Base-by-base conservation (phyloP, 2,113 vertebrate species). In the Pedionomus torquatus region DNA sequence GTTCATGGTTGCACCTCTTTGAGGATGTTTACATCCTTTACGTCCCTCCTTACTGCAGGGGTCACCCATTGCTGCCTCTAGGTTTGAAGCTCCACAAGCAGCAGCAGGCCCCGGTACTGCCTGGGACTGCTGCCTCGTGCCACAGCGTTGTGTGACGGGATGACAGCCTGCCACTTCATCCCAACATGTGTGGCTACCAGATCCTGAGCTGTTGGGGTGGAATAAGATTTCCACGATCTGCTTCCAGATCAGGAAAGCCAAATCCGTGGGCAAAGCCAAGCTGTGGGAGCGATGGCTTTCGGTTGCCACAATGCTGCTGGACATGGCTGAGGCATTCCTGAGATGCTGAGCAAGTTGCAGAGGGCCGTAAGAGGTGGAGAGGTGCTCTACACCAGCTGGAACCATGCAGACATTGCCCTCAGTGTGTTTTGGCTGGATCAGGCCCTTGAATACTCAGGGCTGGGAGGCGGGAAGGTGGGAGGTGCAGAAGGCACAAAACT, bases 141-240 rank as follows among this genome's bases (percentile, higher is more conserved):
- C 83, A 23, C 1, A 1, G 54, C 11, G 58, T 44, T 2, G 1
- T 37, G 37, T 63, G 91, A 17, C 46, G 28, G 54, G 71, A 17
- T 0, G 0, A 37, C 3, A 2, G 15, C 23, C 54, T 51, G 49
- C 17, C 54, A 54, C 23, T 3, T 5, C 35, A 2, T 66, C 79
- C 71, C 19, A 61, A 65, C 54, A 33, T 0, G 0, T 7, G 10
- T 39, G n/a, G 30, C 83, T 68, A 64, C 21, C 8, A 39, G 39
- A 1, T 33, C 28, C 69, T 5, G 0, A 68, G 33, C n/a, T 76
- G 48, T 5, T 83, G 31, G n/a, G 33, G 24, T 54, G n/a, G 70
- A 94, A 83, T 9, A 61, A 33, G 10, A 17, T 55, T 94, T 84
- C 64, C 2, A 2, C 0, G 4, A 20, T 30, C 0, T 0, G 1